These are phyloP conservation scores for Trididemnum miniatum DNA, from an alignment of 23 tunicate genomes.

Conservation along the genomic window DNA sequence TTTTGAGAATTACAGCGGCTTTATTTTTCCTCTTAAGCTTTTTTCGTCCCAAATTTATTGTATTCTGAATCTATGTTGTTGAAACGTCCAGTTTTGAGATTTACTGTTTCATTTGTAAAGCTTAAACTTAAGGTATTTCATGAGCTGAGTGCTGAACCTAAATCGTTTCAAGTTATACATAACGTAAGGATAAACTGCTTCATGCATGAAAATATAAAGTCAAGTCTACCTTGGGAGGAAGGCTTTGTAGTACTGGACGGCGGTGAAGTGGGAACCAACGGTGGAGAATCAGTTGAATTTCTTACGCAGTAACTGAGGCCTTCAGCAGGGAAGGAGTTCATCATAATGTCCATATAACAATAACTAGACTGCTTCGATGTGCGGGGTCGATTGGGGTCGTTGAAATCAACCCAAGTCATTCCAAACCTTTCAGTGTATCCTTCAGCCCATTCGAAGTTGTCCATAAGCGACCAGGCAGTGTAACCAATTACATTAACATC, in stretches of 20 bases:
- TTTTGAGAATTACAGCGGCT: too few relatives aligned
- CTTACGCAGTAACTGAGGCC: constrained; percentile 41
- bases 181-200: too few relatives aligned
- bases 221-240: too few relatives aligned
- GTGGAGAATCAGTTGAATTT: constrained; percentile 8
- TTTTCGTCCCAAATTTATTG: too few relatives aligned
- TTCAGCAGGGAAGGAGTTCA: constrained; percentile 35
- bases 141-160: too few relatives aligned
- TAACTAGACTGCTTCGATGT: constrained; percentile 62
- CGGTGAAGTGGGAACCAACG: constrained; percentile 24
- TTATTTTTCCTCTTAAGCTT: too few relatives aligned
- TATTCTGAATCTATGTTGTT: too few relatives aligned
- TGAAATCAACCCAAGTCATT: constrained; percentile 81
- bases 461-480: constrained; percentile 99
- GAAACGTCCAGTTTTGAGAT: too few relatives aligned
- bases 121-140: too few relatives aligned
- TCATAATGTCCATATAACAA: constrained; percentile 67
- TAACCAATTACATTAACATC: constrained; percentile 90
- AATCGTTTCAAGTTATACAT: too few relatives aligned
- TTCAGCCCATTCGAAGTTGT: constrained; percentile 97
- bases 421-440: constrained; percentile 94
- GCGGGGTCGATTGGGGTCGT: constrained; percentile 77
- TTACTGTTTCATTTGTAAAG: too few relatives aligned
- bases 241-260: background rate
- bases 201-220: too few relatives aligned